phyloP scores from a whole-genome alignment of 2,797 vertebrate genomes.

The Platyrinchus mystaceus region DNA sequence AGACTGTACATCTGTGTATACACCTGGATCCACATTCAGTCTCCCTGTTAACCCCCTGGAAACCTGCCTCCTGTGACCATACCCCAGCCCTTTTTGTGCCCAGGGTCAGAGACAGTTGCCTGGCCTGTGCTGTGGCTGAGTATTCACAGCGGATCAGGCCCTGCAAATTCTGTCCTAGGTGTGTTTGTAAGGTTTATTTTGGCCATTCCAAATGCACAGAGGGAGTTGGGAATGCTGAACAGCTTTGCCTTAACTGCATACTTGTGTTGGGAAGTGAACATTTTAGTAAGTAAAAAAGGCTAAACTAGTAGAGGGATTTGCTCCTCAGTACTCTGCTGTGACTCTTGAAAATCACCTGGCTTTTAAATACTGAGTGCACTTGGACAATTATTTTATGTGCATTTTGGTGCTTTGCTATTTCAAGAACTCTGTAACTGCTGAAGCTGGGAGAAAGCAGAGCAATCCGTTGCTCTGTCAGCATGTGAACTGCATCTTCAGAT shows the following conservation, averaged over 20 bases:
- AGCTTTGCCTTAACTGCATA: background rate
- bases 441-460: background rate
- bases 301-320: background rate
- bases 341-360: background rate
- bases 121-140: background rate
- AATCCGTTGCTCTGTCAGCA: background rate
- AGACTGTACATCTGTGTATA: rapidly evolving
- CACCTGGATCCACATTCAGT: background rate
- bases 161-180: background rate
- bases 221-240: background rate
- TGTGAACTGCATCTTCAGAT: background rate
- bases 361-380: background rate
- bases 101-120: background rate
- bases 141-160: background rate
- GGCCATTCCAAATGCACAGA: background rate
- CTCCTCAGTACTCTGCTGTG: background rate
- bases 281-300: background rate
- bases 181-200: background rate
- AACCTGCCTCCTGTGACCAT: background rate
- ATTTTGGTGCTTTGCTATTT: background rate
- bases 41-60: background rate
- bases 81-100: background rate
- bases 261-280: background rate
- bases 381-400: background rate
- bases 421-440: background rate